phyloP scores from a whole-genome alignment of 2,888 invertebrate species.

The Drosophila villosipedis region DNA sequence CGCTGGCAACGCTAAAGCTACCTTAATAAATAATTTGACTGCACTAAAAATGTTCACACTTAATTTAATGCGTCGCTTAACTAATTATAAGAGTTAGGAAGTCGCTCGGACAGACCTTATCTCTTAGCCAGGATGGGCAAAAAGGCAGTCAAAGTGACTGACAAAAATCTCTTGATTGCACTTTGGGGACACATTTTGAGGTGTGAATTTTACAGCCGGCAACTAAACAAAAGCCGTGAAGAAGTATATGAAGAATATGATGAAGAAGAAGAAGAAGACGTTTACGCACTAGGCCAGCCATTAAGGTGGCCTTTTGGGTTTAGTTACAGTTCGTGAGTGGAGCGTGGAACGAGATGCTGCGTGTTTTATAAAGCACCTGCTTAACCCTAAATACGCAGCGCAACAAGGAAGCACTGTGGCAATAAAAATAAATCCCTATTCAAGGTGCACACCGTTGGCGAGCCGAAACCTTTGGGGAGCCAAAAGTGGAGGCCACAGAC shows the following conservation, averaged over 20 bases:
- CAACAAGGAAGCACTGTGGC: conserved; percentile 49
- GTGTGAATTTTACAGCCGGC: conserved; percentile 70
- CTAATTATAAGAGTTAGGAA: conserved; percentile 62
- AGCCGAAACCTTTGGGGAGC: conserved; percentile 50
- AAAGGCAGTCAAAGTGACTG: conserved; percentile 42
- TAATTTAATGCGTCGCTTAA: conserved; percentile 63
- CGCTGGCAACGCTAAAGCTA: neutral
- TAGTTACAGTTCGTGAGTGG: conserved; percentile 63
- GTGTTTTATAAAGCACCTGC: conserved; percentile 77
- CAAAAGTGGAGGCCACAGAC: conserved; percentile 1
- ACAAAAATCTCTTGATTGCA: conserved; percentile 71
- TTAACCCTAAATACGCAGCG: conserved; percentile 71
- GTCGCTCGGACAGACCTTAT: neutral
- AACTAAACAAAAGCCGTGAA: conserved; percentile 11
- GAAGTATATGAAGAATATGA: neutral
- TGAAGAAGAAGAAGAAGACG: neutral
- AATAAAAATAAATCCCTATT: conserved; percentile 79
- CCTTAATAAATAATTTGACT: conserved; percentile 61
- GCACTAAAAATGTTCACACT: conserved; percentile 66
- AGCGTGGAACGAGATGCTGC: conserved; percentile 40
- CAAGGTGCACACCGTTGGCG: conserved; percentile 51
- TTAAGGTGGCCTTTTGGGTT: conserved; percentile 45
- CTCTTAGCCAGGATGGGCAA: conserved; percentile 1
- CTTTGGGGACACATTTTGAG: conserved; percentile 76
- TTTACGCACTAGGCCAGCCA: conserved; percentile 33